Evolutionary conservation across 1,140 invertebrate genomes (phyloP).

Genomic region (Sarcophaga bullata): DNA sequence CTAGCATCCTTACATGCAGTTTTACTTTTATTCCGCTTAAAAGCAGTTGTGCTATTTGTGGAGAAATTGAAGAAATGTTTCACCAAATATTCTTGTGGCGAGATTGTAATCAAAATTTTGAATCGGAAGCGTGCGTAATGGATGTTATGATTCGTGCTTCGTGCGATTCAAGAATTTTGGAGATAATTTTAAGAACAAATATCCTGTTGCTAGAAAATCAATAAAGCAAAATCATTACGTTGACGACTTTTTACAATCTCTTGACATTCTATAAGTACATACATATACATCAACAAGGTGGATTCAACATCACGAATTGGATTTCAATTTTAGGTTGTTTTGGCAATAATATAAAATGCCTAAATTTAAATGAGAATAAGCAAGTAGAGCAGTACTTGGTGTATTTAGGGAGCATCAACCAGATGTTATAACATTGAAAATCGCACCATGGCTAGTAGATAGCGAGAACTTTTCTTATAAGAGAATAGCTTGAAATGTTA

Average conservation of each 20-base stretch:
- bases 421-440: conserved; percentile 19
- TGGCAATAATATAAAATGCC: no score
- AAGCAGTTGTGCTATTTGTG: conserved; percentile 2
- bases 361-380: no score
- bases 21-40: neutral
- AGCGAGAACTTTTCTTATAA: neutral
- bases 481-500: conserved; percentile 1
- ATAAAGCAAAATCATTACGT: conserved; percentile 6
- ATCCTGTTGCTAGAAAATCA: neutral
- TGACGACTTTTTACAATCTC: neutral
- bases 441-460: conserved; percentile 39
- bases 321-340: no score
- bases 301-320: neutral
- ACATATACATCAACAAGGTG: conserved; percentile 29
- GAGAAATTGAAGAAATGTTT: neutral
- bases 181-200: neutral
- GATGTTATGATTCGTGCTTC: neutral
- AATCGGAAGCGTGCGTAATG: no score
- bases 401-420: conserved; percentile 13
- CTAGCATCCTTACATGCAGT: neutral
- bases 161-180: neutral
- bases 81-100: neutral
- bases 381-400: neutral
- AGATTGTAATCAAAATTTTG: no score
- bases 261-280: conserved; percentile 39